phyloP scores from a whole-genome alignment of 30 jellyfish, hydroid and myxozoan genomes.

The Chrysaora quinquecirrha region DNA sequence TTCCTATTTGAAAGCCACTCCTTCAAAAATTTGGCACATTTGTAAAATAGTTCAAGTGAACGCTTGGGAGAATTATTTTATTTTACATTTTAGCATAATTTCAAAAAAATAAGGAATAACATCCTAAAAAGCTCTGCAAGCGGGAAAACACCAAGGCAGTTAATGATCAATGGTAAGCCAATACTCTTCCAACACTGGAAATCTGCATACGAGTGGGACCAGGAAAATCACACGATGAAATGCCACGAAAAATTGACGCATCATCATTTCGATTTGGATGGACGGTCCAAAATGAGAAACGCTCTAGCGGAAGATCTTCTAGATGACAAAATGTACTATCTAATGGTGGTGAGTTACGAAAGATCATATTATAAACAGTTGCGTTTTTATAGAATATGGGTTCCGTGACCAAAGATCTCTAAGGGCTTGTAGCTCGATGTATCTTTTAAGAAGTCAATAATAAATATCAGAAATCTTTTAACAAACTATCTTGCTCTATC shows the following conservation, averaged over 20 bases:
- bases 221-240: background rate
- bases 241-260: conserved; percentile 1
- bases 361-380: background rate
- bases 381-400: background rate
- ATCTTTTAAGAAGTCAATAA: background rate
- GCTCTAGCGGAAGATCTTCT: conserved; percentile 13
- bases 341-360: background rate
- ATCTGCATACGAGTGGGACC: conserved; percentile 10
- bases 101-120: background rate
- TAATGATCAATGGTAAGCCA: background rate
- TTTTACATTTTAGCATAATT: background rate
- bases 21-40: background rate
- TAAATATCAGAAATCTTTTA: background rate
- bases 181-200: conserved; percentile 2
- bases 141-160: background rate
- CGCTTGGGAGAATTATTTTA: background rate
- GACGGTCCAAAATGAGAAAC: conserved; percentile 21
- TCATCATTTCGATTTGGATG: conserved; percentile 16
- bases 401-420: background rate
- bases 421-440: background rate
- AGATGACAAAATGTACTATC: background rate
- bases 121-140: background rate
- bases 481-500: background rate
- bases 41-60: background rate
- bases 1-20: background rate